Conservation (phyloP, 2,113 vertebrate species). For the Bucco capensis region DNA sequence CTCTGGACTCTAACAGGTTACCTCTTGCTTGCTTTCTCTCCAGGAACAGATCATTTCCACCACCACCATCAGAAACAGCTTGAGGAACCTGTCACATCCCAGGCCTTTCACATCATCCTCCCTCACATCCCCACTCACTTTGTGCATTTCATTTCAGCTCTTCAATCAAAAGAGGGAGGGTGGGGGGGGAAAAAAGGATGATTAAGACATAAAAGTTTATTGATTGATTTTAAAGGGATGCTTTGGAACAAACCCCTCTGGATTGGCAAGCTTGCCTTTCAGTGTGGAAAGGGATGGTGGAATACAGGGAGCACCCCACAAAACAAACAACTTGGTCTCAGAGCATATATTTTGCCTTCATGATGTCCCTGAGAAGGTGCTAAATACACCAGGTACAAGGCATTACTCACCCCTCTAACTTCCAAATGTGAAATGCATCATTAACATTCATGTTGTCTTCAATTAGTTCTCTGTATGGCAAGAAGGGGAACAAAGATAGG, state of each 20-base stretch:
- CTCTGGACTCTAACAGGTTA: not conserved
- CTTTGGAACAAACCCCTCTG: constrained; percentile 25
- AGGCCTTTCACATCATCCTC: not conserved
- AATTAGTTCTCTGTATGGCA: constrained; percentile 66
- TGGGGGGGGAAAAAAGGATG: not conserved
- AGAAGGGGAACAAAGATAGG: constrained; percentile 31
- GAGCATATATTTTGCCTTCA: constrained; percentile 68
- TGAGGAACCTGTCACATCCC: not conserved
- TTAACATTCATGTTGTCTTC: constrained; percentile 79
- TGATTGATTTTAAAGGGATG: constrained; percentile 39
- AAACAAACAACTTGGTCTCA: constrained; percentile 54
- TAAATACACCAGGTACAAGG: constrained; percentile 67
- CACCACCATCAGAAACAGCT: not conserved
- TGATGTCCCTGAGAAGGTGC: constrained; percentile 73
- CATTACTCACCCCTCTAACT: constrained; percentile 77
- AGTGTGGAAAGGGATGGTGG: not conserved
- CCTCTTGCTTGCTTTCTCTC: not conserved
- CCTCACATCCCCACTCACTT: not conserved
- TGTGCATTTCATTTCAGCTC: not conserved
- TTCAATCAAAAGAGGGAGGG: not conserved
- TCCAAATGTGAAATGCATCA: constrained; percentile 76
- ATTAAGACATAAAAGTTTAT: constrained; percentile 38
- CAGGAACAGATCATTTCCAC: not conserved
- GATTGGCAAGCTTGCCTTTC: not conserved
- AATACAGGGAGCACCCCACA: not conserved